Base-by-base conservation (phyloP, 1,140 invertebrate species). In the Mizuhopecten yessoensis region DNA sequence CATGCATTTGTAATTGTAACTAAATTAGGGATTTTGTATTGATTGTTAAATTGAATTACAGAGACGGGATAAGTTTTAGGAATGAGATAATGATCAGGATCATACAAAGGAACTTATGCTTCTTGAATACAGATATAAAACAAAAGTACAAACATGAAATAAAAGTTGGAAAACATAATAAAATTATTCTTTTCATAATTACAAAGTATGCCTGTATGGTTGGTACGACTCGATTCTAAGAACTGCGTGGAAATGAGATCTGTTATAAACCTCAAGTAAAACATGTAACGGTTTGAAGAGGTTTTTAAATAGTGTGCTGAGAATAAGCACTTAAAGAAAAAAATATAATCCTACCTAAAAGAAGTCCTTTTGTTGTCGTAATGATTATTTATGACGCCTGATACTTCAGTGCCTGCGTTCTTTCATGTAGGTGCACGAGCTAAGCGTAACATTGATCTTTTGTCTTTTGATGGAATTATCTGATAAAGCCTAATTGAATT, bases 401-500 rank as follows among this genome's bases (percentile, higher is more conserved):
- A 75, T 75, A 29, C 57, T 29, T 75, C n/a, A 75, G 23, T 75
- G 57, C 23, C 57, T 75, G 57, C 23, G 57, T 17, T 75, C 57
- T 75, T 75, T 75, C 57, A 75, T 75, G 57, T 75, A 75, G 57
- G 23, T 75, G 23, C 57, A 75, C 57, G 29, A 75, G 57, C 57
- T 75, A 5, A 29, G 57, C 23, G 57, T n/a, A 75, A 75, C 57
- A 75, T 75, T 75, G 57, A 75, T 75, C 57, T n/a, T 75, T 75
- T 75, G 57, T 75, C 57, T 75, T 75, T 75, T 75, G 57, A 75
- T 75, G 57, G 57, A n/a, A 75, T 75, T 75, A 75, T 75, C 57
- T 75, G 57, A 75, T 75, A 75, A 75, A 75, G 57, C 57, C 57
- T 75, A 75, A 75, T 75, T 75, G 57, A 75, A 75, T 75, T 75